Evolutionary conservation across 2,888 invertebrate genomes (phyloP).

Genomic region (Horisme vitalbata): DNA sequence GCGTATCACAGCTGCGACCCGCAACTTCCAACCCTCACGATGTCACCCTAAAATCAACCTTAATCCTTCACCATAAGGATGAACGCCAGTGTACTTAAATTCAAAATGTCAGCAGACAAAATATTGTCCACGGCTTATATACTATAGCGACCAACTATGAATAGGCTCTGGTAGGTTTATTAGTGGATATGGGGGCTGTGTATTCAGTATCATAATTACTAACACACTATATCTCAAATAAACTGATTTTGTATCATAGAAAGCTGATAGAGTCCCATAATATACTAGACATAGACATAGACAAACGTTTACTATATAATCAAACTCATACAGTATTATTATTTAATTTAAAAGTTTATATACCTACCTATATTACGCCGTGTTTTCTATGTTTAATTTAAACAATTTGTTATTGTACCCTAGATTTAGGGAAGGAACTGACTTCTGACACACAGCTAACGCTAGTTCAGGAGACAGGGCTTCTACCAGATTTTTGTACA

Average conservation of each 20-base stretch:
- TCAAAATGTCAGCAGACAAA: conserved; percentile 29
- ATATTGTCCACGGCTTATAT: conserved; percentile 28
- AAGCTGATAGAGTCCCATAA: not conserved
- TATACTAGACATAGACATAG: too few species aligned
- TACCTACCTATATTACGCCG: too few species aligned
- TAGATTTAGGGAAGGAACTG: too few species aligned
- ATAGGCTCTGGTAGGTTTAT: conserved; percentile 19
- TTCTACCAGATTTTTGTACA: too few species aligned
- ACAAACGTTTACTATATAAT: too few species aligned
- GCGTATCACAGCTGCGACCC: conserved; percentile 61
- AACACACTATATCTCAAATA: not conserved
- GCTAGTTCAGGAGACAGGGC: too few species aligned
- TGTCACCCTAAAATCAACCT: conserved; percentile 2
- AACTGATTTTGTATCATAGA: not conserved
- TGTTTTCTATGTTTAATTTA: too few species aligned
- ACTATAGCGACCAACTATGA: conserved; percentile 13
- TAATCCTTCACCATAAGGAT: not conserved
- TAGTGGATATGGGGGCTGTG: conserved; percentile 17
- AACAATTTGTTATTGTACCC: too few species aligned
- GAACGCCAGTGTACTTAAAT: not conserved
- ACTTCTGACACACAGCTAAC: too few species aligned
- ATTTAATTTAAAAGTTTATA: too few species aligned
- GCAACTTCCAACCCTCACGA: not conserved
- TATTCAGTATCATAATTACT: conserved; percentile 2
- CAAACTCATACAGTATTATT: too few species aligned